Conservation (phyloP, 2,797 vertebrate species). For the Siniperca obscura region DNA sequence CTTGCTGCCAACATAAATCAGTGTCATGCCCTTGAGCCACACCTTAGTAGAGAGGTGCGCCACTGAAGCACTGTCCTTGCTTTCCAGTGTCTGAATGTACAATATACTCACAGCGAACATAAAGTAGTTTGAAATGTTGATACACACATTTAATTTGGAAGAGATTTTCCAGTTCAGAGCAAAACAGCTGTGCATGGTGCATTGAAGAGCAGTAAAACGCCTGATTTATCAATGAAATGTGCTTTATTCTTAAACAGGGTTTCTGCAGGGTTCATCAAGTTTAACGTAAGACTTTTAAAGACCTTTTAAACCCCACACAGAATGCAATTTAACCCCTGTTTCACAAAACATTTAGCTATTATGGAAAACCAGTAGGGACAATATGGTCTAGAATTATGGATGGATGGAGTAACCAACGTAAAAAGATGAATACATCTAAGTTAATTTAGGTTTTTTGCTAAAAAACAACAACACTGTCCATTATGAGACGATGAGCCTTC, state of each 20-base stretch:
- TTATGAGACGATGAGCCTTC: background rate
- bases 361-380: background rate
- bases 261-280: background rate
- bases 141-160: conserved; percentile 6
- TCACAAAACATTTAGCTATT: too few species aligned
- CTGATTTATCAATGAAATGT: background rate
- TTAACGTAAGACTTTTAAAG: background rate
- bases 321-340: background rate
- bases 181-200: background rate
- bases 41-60: conserved; percentile 32
- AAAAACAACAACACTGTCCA: background rate
- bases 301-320: background rate
- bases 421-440: background rate
- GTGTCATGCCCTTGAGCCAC: conserved; percentile 69
- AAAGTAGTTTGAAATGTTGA: conserved; percentile 6
- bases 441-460: background rate
- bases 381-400: background rate
- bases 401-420: background rate
- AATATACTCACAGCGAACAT: conserved; percentile 7
- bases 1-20: conserved; percentile 67
- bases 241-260: background rate
- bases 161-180: background rate
- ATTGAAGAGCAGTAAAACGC: background rate
- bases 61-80: conserved; percentile 21
- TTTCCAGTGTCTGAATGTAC: conserved; percentile 27